Conservation (phyloP, 2,797 vertebrate species). For the Crenichthys baileyi region DNA sequence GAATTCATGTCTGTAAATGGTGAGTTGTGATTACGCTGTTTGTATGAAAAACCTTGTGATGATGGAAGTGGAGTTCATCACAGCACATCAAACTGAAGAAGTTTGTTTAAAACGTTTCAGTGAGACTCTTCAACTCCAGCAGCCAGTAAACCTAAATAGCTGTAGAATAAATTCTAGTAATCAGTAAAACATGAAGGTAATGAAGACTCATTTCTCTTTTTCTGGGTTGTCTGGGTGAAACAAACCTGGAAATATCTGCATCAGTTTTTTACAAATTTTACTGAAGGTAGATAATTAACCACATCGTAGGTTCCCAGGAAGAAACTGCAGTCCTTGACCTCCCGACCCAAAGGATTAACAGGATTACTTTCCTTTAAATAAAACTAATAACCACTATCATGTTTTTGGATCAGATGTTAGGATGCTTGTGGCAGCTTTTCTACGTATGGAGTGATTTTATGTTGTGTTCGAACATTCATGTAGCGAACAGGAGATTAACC, state of each 20-base stretch:
- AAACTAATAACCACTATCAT: not conserved
- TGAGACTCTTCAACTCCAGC: not conserved
- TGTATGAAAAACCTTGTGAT: not conserved
- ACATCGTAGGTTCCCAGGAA: too few relatives aligned
- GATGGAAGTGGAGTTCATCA: not conserved
- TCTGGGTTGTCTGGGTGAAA: too few relatives aligned
- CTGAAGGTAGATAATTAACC: not conserved
- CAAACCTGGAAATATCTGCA: too few relatives aligned
- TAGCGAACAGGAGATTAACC: not conserved
- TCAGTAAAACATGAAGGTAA: not conserved
- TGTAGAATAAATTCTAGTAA: not conserved
- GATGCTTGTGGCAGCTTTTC: not conserved
- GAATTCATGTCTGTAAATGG: not conserved
- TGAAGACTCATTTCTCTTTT: not conserved
- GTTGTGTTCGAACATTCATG: not conserved
- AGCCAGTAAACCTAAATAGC: not conserved
- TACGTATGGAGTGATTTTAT: too few relatives aligned
- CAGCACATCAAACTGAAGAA: not conserved
- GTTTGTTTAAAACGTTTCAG: not conserved
- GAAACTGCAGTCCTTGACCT: not conserved
- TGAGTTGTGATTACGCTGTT: conserved; percentile 3
- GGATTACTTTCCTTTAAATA: not conserved
- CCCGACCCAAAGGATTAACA: not conserved
- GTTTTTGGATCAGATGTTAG: not conserved
- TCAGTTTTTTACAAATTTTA: not conserved